phyloP scores from a whole-genome alignment of 2,888 invertebrate genomes.

The Eupithecia pulchellata region DNA sequence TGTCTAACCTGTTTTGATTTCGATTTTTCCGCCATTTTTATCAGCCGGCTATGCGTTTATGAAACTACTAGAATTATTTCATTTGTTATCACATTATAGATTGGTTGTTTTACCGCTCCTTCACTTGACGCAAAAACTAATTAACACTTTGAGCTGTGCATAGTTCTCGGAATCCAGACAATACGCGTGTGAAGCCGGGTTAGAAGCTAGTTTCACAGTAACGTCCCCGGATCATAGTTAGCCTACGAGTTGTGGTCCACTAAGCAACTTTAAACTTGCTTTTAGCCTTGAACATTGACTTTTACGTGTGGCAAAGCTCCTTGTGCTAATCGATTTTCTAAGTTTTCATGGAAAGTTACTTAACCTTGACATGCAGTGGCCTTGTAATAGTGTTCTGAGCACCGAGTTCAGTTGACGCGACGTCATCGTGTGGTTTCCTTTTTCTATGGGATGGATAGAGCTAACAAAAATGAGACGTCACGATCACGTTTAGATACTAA shows the following conservation, averaged over 20 bases:
- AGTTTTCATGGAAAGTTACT: constrained; percentile 10
- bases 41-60: too few relatives aligned
- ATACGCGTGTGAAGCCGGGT: background rate
- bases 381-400: background rate
- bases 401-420: too few relatives aligned
- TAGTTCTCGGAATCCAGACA: background rate
- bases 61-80: background rate
- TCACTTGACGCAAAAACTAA: background rate
- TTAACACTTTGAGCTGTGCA: background rate
- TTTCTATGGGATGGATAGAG: too few relatives aligned
- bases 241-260: background rate
- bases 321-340: constrained; percentile 10
- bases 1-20: constrained; percentile 14
- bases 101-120: background rate
- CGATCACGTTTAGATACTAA: too few relatives aligned
- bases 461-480: too few relatives aligned
- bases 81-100: background rate
- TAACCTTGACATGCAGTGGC: constrained; percentile 10
- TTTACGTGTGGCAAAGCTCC: constrained; percentile 13
- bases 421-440: too few relatives aligned
- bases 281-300: constrained; percentile 8
- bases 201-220: background rate
- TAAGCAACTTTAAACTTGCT: background rate
- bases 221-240: background rate
- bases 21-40: background rate